Conservation (phyloP, 2,113 vertebrate genomes). For the Grammomys surdaster region DNA sequence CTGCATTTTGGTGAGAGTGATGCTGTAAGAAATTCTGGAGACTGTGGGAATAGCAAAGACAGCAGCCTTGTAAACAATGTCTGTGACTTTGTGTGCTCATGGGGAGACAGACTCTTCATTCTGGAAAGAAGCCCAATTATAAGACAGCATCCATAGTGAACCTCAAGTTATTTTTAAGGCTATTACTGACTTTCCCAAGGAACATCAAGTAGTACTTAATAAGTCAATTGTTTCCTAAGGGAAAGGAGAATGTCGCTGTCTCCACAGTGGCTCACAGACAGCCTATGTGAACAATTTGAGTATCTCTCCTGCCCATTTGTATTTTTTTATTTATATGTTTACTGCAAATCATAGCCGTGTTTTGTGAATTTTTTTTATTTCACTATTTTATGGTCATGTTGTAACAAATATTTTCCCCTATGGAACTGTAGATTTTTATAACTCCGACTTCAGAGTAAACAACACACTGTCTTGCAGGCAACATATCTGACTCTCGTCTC, state of each 20-base stretch:
- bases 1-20: background rate
- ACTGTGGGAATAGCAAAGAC: background rate
- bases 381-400: slow-evolving; percentile 15
- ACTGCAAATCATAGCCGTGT: slow-evolving; percentile 31
- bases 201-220: background rate
- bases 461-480: slow-evolving; percentile 31
- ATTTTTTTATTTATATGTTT: slow-evolving; percentile 35
- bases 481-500: background rate
- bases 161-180: background rate
- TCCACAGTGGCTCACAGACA: background rate
- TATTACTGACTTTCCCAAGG: background rate
- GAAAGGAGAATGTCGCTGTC: background rate
- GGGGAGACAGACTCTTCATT: background rate
- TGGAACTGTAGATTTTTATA: slow-evolving; percentile 30
- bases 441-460: background rate
- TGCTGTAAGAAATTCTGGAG: background rate
- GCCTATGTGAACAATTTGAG: background rate
- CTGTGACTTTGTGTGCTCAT: background rate
- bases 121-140: background rate
- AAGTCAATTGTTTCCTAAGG: background rate
- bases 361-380: slow-evolving; percentile 4
- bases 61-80: background rate
- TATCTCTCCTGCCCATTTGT: background rate
- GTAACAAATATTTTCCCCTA: slow-evolving; percentile 53
- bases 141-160: background rate